Conservation (phyloP, 2,113 vertebrate species). For the Campylomormyrus tamandua region DNA sequence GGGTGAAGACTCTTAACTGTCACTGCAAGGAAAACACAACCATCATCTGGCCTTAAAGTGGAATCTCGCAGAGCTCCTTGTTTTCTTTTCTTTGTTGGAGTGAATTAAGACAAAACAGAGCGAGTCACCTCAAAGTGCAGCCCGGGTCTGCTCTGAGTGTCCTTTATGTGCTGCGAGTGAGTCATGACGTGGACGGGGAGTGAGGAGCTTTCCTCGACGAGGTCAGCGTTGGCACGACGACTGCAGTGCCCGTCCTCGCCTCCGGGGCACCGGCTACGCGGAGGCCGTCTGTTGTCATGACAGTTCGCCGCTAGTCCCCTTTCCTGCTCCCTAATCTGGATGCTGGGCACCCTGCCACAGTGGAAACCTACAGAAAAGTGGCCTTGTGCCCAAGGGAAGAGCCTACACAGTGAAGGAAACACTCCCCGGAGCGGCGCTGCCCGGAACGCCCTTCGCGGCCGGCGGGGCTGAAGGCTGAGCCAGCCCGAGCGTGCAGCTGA, state of each 20-base stretch:
- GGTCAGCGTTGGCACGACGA: background rate
- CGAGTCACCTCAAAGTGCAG: background rate
- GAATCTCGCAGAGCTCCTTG: background rate
- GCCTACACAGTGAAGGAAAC: background rate
- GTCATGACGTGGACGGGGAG: background rate
- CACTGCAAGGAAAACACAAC: slow-evolving; percentile 11
- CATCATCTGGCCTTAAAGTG: slow-evolving; percentile 12
- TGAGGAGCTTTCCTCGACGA: background rate
- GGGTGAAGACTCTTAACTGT: slow-evolving; percentile 12
- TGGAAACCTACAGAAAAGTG: background rate
- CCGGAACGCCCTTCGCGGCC: background rate
- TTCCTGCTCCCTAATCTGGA: background rate
- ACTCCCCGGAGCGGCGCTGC: background rate
- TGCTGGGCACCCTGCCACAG: background rate
- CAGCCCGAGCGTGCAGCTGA: background rate
- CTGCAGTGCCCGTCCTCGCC: background rate
- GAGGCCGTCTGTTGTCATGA: background rate
- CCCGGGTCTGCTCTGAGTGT: background rate
- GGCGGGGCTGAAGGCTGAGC: background rate
- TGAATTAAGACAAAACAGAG: background rate
- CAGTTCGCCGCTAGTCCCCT: background rate
- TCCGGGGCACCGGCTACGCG: background rate
- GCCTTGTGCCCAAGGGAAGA: background rate
- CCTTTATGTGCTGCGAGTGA: background rate
- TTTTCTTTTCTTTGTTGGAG: background rate